Conservation (phyloP, 1,140 invertebrate species). For the Bombus consobrinus region DNA sequence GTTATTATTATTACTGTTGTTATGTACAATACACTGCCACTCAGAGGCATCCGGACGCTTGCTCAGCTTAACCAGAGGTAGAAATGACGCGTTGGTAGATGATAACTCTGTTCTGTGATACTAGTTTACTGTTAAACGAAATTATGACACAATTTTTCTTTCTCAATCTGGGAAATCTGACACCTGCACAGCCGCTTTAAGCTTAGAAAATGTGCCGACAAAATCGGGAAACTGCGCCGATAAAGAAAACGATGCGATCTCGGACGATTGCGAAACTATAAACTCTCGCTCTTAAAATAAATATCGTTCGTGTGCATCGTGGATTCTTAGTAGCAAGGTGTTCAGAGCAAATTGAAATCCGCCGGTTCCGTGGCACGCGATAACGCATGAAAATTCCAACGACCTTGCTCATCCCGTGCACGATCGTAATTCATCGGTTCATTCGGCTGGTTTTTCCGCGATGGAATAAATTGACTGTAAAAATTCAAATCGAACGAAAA, state of each 20-base stretch:
- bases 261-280: not conserved
- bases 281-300: not conserved
- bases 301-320: not conserved
- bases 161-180: too few species aligned
- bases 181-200: too few species aligned
- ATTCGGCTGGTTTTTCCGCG: constrained; percentile 4
- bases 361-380: not conserved
- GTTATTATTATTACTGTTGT: not conserved
- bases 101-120: too few species aligned
- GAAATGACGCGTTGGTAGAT: too few species aligned
- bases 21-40: not conserved
- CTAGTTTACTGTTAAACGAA: too few species aligned
- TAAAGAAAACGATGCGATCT: not conserved
- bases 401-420: constrained; percentile 8
- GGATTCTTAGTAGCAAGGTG: not conserved
- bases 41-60: too few species aligned
- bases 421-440: constrained; percentile 47
- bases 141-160: not conserved
- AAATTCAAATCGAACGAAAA: constrained; percentile 54
- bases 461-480: constrained; percentile 50
- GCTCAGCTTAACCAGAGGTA: too few species aligned
- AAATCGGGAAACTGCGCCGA: not conserved
- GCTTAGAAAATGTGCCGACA: not conserved
- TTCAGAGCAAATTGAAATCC: not conserved
- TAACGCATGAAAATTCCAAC: constrained; percentile 27